Evolutionary conservation across 2,113 vertebrate species (phyloP), one percentile per base, ranked within the genome.

Genomic region (Thalassarche chlororhynchos): DNA sequence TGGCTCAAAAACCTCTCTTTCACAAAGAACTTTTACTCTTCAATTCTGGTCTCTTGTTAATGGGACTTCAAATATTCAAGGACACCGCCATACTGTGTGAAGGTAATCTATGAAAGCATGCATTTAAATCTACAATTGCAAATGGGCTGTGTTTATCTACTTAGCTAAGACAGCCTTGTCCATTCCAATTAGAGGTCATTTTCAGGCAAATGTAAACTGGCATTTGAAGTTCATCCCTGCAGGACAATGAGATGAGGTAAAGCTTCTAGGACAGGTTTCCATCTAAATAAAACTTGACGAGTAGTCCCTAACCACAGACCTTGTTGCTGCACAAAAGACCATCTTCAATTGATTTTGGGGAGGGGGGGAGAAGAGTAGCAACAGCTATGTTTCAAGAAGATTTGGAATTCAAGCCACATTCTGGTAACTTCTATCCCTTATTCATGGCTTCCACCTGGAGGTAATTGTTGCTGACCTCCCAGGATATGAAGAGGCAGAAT

Each of bases 191-290:
- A 95, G 20, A 80, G 92, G 96, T 84, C 92, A 84, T 75, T 75
- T 80, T 40, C 6, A 42, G 90, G 75, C 86, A 97, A 97, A 96
- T 54, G 54, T 62, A 96, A 97, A 97, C 46, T 93, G 92, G 91
- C 97, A 92, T 87, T 90, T 96, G 85, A 93, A 92, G 92, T 86
- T 90, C 95, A 92, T 90, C 94, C 84, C 90, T 93, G 93, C 83
- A 93, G 93, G 90, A 94, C 97, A 97, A 88, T 60, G 60, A 90
- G 62, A 94, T 58, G 83, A 94, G 36, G 75, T 57, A 93, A 95
- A 70, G 51, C 96, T 95, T 77, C 92, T 80, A 83, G 85, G 94
- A 93, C 90, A 96, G 88, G 83, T 80, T 93, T 95, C 93, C 88
- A 92, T 66, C 76, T 83, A 89, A 97, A 96, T 95, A 84, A 90